These are phyloP conservation scores for Synchiropus splendidus DNA, from an alignment of 2,113 vertebrate genomes.

Conservation along the genomic window DNA sequence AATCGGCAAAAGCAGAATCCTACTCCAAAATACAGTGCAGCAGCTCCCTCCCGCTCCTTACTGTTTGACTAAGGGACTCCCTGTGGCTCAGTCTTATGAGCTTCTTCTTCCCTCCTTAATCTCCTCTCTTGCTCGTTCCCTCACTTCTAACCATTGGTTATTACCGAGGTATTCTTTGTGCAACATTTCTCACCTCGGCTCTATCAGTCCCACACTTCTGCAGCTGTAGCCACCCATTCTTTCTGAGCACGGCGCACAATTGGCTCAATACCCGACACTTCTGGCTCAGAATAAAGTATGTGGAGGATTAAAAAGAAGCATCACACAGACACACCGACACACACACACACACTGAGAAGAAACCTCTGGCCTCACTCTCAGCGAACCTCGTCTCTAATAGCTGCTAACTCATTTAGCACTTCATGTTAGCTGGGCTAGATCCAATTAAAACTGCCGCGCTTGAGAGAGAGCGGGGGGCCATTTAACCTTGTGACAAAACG, in stretches of 20 bases:
- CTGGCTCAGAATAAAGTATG: not conserved
- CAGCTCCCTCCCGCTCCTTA: not conserved
- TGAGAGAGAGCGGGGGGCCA: slow-evolving; percentile 33
- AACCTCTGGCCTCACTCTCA: slow-evolving; percentile 36
- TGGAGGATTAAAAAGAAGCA: not conserved
- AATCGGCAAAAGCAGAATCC: too few species aligned
- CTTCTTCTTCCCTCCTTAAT: slow-evolving; percentile 3
- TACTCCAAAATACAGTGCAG: too few species aligned
- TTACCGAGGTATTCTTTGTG: slow-evolving; percentile 18
- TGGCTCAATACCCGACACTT: not conserved
- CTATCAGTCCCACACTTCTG: slow-evolving; percentile 12
- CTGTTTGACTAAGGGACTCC: not conserved
- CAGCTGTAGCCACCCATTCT: slow-evolving; percentile 12
- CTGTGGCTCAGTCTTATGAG: slow-evolving; percentile 2
- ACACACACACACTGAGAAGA: slow-evolving; percentile 6
- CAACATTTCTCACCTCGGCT: slow-evolving; percentile 34
- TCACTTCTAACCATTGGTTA: slow-evolving; percentile 5
- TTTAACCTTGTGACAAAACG: slow-evolving; percentile 38
- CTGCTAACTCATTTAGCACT: slow-evolving; percentile 53
- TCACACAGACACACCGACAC: slow-evolving; percentile 4
- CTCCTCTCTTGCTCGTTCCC: slow-evolving; percentile 6
- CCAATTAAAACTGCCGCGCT: slow-evolving; percentile 44
- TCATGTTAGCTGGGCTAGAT: slow-evolving; percentile 55
- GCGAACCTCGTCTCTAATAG: slow-evolving; percentile 43
- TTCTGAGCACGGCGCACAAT: not conserved